These are phyloP conservation scores for Bucorvus abyssinicus DNA, from an alignment of 2,797 vertebrate species.

Conservation along the genomic window DNA sequence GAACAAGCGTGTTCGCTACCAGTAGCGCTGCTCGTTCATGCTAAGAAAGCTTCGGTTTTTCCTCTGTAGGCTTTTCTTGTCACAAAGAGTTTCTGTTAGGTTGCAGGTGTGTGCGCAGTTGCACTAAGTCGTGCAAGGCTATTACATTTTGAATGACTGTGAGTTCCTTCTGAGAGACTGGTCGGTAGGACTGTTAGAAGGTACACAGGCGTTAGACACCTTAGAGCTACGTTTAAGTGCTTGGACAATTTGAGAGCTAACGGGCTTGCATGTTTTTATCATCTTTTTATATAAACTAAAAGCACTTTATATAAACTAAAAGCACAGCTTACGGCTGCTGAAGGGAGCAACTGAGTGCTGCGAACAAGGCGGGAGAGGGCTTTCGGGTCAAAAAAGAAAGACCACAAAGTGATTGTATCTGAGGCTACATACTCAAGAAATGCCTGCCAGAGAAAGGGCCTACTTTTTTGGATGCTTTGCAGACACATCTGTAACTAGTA, in stretches of 20 bases:
- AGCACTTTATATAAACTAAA: neutral
- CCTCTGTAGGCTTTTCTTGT: neutral
- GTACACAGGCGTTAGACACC: neutral
- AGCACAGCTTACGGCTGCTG: fast-evolving
- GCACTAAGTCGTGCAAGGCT: fast-evolving
- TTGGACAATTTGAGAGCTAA: neutral
- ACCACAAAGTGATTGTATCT: neutral
- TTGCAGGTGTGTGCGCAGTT: fast-evolving
- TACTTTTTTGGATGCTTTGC: neutral
- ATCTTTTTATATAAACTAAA: neutral
- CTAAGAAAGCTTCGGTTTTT: fast-evolving
- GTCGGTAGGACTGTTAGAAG: neutral
- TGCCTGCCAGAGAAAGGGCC: neutral
- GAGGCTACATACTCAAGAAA: neutral
- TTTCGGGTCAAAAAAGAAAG: neutral
- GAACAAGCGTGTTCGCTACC: fast-evolving
- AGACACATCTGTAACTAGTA: neutral
- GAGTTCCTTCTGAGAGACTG: neutral
- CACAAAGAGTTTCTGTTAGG: neutral
- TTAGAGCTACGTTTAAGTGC: fast-evolving
- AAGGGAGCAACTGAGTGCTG: neutral
- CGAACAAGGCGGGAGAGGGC: fast-evolving
- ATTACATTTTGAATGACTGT: neutral
- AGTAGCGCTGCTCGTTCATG: fast-evolving
- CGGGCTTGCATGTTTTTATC: neutral